These are phyloP conservation scores for Tromatobia lineatoria DNA, from an alignment of 2,888 invertebrate genomes.

Conservation along the genomic window DNA sequence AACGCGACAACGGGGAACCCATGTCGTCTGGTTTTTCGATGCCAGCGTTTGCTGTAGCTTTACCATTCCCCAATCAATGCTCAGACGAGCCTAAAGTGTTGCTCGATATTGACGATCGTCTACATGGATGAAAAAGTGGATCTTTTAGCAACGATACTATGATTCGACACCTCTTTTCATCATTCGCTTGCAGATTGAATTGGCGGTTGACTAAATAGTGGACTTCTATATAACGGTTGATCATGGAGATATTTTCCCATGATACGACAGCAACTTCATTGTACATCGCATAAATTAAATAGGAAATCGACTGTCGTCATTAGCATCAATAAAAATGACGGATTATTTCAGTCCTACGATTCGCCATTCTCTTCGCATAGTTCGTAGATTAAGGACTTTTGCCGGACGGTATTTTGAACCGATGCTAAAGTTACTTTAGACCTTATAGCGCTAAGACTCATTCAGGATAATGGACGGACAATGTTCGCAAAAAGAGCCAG, in stretches of 20 bases:
- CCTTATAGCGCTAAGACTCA: slow-evolving; percentile 50
- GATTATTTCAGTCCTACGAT: neutral
- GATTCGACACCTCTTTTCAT: neutral
- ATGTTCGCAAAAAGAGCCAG: slow-evolving; percentile 66
- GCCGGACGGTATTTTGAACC: neutral
- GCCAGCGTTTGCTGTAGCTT: neutral
- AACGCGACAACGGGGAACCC: slow-evolving; percentile 80
- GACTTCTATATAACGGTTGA: neutral
- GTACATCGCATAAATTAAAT: neutral
- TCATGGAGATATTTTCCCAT: neutral
- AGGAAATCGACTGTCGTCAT: neutral
- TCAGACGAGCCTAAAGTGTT: slow-evolving; percentile 43
- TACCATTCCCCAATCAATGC: neutral
- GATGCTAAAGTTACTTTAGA: neutral
- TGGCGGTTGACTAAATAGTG: neutral
- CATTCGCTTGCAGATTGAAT: neutral
- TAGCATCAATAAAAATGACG: no score
- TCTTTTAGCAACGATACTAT: neutral
- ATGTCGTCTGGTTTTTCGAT: slow-evolving; percentile 79
- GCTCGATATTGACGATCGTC: slow-evolving; percentile 49
- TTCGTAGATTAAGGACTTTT: neutral
- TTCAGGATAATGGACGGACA: slow-evolving; percentile 73
- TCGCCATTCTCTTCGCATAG: neutral
- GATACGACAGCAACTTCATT: neutral
- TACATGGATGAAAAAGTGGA: slow-evolving; percentile 33